Conservation (phyloP, 2,797 vertebrate genomes). For the Gambelia wislizenii region DNA sequence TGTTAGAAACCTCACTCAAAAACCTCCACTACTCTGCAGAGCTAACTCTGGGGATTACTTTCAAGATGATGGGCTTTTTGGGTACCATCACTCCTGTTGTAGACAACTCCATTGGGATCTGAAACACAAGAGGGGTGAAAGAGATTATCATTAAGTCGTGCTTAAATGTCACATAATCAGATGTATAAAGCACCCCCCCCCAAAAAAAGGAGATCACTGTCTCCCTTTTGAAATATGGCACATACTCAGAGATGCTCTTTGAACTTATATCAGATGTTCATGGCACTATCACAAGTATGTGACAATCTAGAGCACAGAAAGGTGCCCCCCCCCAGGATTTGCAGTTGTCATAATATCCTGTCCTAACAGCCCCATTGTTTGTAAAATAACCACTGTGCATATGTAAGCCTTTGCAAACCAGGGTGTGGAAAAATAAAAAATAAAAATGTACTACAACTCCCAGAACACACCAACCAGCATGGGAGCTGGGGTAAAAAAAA, state of each 20-base stretch:
- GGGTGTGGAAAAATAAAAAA: background rate
- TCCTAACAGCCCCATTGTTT: background rate
- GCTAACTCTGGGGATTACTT: background rate
- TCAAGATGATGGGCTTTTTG: slow-evolving; percentile 54
- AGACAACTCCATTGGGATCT: slow-evolving; percentile 35
- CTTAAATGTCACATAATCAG: slow-evolving; percentile 53
- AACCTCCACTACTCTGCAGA: background rate
- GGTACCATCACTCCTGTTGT: slow-evolving; percentile 28
- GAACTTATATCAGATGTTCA: background rate
- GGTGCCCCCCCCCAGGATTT: too few species aligned
- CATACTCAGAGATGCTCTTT: background rate
- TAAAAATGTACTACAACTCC: background rate
- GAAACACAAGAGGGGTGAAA: slow-evolving; percentile 7
- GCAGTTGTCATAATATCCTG: background rate
- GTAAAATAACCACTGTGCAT: background rate
- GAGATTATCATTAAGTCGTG: background rate
- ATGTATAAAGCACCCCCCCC: background rate
- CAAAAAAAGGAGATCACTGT: background rate
- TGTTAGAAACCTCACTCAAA: slow-evolving; percentile 48
- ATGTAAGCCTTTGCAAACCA: background rate
- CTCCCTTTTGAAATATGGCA: too few species aligned
- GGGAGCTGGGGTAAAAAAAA: too few species aligned
- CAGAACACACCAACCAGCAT: too few species aligned
- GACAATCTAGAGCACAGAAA: background rate
- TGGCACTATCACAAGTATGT: background rate